A percentile compares a stretch with the other conserved stretches of the same genome.
Conservation (phyloP, 2,113 vertebrate genomes). For the Setophaga petechia region DNA sequence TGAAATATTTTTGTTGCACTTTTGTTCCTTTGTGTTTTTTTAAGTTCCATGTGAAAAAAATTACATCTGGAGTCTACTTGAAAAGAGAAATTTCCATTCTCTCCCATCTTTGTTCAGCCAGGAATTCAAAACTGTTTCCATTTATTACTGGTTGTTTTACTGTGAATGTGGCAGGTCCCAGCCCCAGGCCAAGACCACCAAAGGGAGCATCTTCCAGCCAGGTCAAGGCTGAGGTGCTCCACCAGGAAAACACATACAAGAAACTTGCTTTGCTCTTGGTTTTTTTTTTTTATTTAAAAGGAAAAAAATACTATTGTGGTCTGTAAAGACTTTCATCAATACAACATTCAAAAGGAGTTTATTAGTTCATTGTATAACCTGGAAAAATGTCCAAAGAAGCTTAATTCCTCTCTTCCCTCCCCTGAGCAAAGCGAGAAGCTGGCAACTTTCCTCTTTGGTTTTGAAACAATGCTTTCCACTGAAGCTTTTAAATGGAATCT, state of each 20-base stretch:
- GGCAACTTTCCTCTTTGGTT: conserved; percentile 12
- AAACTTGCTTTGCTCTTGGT: background rate
- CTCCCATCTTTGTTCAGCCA: background rate
- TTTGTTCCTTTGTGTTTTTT: background rate
- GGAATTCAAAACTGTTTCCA: background rate
- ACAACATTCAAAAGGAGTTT: conserved; percentile 21
- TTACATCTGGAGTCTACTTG: background rate
- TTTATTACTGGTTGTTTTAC: background rate
- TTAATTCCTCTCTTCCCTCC: conserved; percentile 38
- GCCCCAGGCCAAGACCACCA: background rate
- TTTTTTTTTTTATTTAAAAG: no score
- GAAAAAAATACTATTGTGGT: background rate
- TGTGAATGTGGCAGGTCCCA: background rate
- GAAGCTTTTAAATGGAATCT: conserved; percentile 38
- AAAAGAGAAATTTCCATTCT: conserved; percentile 22
- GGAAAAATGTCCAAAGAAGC: conserved; percentile 36
- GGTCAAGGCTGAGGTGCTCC: background rate
- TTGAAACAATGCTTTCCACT: conserved; percentile 48
- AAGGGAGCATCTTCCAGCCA: background rate
- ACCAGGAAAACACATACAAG: background rate
- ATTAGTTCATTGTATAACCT: conserved; percentile 26
- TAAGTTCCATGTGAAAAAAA: background rate
- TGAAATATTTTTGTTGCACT: background rate
- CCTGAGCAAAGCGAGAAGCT: background rate
- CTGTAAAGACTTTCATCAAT: background rate